These are phyloP conservation scores for Andrena trimmerana DNA, from an alignment of 2,888 invertebrate genomes.

Conservation along the genomic window DNA sequence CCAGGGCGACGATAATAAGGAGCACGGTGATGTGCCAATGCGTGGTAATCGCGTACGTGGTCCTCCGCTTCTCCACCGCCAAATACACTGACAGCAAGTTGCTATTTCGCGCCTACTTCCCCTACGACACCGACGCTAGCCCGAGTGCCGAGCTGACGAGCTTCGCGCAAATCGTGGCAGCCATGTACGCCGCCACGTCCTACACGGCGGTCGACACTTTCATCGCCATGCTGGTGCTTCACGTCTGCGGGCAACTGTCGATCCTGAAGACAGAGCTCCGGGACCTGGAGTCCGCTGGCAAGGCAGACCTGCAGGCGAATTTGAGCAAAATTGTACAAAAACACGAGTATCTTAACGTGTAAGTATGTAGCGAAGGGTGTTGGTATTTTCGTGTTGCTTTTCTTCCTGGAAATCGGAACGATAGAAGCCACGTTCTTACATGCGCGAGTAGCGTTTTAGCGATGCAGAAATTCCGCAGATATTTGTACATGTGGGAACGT, in stretches of 20 bases:
- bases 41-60: neutral
- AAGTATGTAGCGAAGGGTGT: neutral
- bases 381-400: no score
- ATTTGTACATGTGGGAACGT: no score
- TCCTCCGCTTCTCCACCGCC: neutral
- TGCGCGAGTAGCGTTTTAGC: no score
- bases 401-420: no score
- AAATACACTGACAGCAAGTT: slow-evolving; percentile 19
- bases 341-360: slow-evolving; percentile 61
- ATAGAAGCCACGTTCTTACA: no score
- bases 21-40: slow-evolving; percentile 27
- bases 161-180: slow-evolving; percentile 19
- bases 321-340: slow-evolving; percentile 35
- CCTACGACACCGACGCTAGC: slow-evolving; percentile 40
- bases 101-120: slow-evolving; percentile 45
- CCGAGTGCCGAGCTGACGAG: slow-evolving; percentile 50
- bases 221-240: slow-evolving; percentile 57
- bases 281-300: neutral
- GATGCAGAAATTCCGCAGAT: no score
- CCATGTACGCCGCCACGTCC: neutral
- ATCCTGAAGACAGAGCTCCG: slow-evolving; percentile 31
- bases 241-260: slow-evolving; percentile 60
- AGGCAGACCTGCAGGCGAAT: neutral
- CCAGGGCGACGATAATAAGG: slow-evolving; percentile 19
- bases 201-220: slow-evolving; percentile 66